Evolutionary conservation across 1,140 invertebrate genomes (phyloP).

Genomic region (Drosophila grimshawi): DNA sequence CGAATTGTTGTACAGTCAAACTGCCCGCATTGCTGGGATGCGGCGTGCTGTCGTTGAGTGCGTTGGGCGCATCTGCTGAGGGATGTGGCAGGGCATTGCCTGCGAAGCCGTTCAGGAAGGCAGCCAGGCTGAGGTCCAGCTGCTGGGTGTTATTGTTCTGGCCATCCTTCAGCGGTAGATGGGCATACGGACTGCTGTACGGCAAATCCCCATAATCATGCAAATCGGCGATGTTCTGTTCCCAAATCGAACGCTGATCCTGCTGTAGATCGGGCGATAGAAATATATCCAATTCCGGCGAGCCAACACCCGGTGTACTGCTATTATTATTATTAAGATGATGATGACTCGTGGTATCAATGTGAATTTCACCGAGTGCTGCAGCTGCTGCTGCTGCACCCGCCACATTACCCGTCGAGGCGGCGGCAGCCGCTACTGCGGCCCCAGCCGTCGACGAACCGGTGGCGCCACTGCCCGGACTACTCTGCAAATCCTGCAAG

Average conservation of each 20-base stretch:
- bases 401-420: slow-evolving; percentile 12
- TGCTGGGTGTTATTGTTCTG: slow-evolving; percentile 54
- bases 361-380: slow-evolving; percentile 51
- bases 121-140: slow-evolving; percentile 68
- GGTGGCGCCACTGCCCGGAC: slow-evolving; percentile 14
- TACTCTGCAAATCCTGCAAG: slow-evolving; percentile 71
- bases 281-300: slow-evolving; percentile 68
- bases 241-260: slow-evolving; percentile 78
- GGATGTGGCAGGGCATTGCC: slow-evolving; percentile 21
- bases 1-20: slow-evolving; percentile 56
- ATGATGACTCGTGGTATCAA: slow-evolving; percentile 35
- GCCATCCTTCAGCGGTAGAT: slow-evolving; percentile 80
- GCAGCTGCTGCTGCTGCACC: slow-evolving; percentile 23
- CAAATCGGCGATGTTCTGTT: slow-evolving; percentile 82
- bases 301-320: slow-evolving; percentile 26
- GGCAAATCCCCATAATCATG: slow-evolving; percentile 78
- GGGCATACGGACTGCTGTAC: slow-evolving; percentile 66
- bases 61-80: slow-evolving; percentile 22
- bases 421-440: slow-evolving; percentile 18
- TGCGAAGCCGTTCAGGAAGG: slow-evolving; percentile 62
- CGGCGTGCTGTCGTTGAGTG: slow-evolving; percentile 76
- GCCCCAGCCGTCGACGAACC: slow-evolving; percentile 5
- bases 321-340: slow-evolving; percentile 1
- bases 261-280: slow-evolving; percentile 69
- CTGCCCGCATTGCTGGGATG: slow-evolving; percentile 63